These are phyloP conservation scores for Pherbina coryleti DNA, from an alignment of 2,888 invertebrate genomes.

Conservation along the genomic window DNA sequence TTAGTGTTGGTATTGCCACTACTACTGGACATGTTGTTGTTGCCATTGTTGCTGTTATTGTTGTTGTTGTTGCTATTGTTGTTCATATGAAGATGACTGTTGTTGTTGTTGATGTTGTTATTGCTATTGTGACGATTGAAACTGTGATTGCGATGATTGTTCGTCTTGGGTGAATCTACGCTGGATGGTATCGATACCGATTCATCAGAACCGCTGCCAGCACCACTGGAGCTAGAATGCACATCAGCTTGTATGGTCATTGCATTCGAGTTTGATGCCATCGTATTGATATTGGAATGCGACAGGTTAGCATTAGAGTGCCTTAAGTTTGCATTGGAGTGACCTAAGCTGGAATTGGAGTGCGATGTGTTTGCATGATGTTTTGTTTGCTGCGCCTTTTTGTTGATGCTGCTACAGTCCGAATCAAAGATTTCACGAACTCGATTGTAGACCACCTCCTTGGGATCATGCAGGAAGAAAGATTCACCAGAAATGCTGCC, in stretches of 20 bases:
- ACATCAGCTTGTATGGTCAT: slow-evolving; percentile 87
- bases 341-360: neutral
- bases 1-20: slow-evolving; percentile 48
- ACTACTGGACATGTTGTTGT: slow-evolving; percentile 41
- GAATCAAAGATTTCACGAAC: slow-evolving; percentile 86
- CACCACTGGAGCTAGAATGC: slow-evolving; percentile 80
- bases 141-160: slow-evolving; percentile 57
- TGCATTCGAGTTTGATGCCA: slow-evolving; percentile 61
- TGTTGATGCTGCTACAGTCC: slow-evolving; percentile 64
- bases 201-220: slow-evolving; percentile 75
- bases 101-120: slow-evolving; percentile 48
- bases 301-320: slow-evolving; percentile 58
- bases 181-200: slow-evolving; percentile 74
- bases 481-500: slow-evolving; percentile 76
- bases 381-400: slow-evolving; percentile 51
- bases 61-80: slow-evolving; percentile 48
- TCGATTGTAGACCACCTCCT: slow-evolving; percentile 84
- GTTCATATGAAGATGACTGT: slow-evolving; percentile 43
- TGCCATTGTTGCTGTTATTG: slow-evolving; percentile 47
- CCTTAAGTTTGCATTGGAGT: slow-evolving; percentile 45
- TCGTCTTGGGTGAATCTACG: slow-evolving; percentile 64
- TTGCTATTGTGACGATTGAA: slow-evolving; percentile 52
- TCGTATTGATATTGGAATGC: slow-evolving; percentile 40
- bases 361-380: slow-evolving; percentile 33
- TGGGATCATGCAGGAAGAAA: slow-evolving; percentile 88